Conservation (phyloP, 2,113 vertebrate species). For the Tenebrosternarchus preto region DNA sequence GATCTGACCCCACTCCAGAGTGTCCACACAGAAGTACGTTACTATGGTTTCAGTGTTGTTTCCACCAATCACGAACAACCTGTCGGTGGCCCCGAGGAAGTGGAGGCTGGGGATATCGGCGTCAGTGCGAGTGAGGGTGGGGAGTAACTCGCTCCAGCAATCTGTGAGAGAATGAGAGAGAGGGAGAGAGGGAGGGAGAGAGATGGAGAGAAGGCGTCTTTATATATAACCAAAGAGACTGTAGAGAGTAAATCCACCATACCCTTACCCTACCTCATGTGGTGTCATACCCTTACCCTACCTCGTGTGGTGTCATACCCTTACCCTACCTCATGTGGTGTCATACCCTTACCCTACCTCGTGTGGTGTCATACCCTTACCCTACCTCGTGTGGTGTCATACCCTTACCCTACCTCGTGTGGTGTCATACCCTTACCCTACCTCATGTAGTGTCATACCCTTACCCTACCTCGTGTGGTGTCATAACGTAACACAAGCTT, state of each 20-base stretch:
- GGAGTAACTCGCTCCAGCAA: conserved; percentile 75
- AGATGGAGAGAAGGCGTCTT: background rate
- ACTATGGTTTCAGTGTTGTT: conserved; percentile 71
- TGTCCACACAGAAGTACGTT: conserved; percentile 68
- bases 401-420: conserved; percentile 75
- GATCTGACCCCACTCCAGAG: conserved; percentile 67
- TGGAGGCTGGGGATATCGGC: conserved; percentile 71
- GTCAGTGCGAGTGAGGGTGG: conserved; percentile 71
- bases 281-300: conserved; percentile 33
- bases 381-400: conserved; percentile 71
- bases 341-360: conserved; percentile 79
- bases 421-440: conserved; percentile 73
- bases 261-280: too few species aligned
- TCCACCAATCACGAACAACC: conserved; percentile 74
- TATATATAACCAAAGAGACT: too few species aligned
- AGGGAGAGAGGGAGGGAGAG: background rate
- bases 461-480: conserved; percentile 63
- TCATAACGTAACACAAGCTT: conserved; percentile 74
- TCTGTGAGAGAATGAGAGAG: conserved; percentile 59
- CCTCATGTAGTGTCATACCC: conserved; percentile 71
- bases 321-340: conserved; percentile 70
- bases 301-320: conserved; percentile 71
- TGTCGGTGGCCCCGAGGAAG: conserved; percentile 74
- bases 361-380: conserved; percentile 68
- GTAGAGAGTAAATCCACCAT: too few species aligned